These are phyloP conservation scores for Felis catus DNA, from an alignment of 2,113 vertebrate genomes.

Conservation along the genomic window F.catus_Fca126_mat1.0 CM031418.1:89744501-89745000, in stretches of 20 bases:
- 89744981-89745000: not conserved
- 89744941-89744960: not conserved
- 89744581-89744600: not conserved
- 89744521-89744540: not conserved
- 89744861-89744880: not conserved
- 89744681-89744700: not conserved
- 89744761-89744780: not conserved
- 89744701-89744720: not conserved
- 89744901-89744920: not conserved
- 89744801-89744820: not conserved
- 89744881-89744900: slow-evolving; percentile 36
- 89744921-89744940: not conserved
- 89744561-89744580: not conserved
- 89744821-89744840: slow-evolving; percentile 6
- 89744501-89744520: not conserved
- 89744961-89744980: not conserved
- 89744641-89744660: not conserved
- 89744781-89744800: not conserved
- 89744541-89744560: not conserved
- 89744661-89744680: not conserved
- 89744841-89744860: not conserved
- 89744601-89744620: not conserved
- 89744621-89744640: not conserved
- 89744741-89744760: not conserved
- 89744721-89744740: not conserved